Evolutionary conservation across 2,888 invertebrate species (phyloP).

Genomic region (Lasioglossum calceatum): DNA sequence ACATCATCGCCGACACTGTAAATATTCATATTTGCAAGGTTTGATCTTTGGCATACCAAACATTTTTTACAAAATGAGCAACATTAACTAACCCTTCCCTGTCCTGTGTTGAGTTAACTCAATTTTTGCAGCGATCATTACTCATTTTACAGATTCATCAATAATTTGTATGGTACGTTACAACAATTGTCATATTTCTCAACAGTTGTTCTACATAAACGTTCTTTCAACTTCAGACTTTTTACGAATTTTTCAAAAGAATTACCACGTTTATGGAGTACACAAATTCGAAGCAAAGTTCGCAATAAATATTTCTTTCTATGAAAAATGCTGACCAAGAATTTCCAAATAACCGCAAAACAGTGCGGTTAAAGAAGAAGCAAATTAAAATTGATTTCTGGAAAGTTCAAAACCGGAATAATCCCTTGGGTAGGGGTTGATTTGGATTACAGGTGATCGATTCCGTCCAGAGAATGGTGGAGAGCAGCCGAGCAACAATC

Average conservation of each 20-base stretch:
- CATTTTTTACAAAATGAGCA: no score
- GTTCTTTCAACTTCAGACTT: neutral
- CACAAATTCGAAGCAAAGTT: no score
- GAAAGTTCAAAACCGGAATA: no score
- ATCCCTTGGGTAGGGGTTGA: neutral
- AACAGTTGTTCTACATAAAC: neutral
- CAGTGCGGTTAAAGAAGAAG: no score
- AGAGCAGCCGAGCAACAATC: conserved; percentile 39
- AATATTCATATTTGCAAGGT: neutral
- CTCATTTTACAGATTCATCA: neutral
- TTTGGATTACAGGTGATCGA: conserved; percentile 31
- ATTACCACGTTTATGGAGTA: no score
- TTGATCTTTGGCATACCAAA: neutral
- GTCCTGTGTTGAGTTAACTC: neutral
- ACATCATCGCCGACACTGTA: neutral
- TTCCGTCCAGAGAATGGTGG: conserved; percentile 15
- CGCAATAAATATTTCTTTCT: no score
- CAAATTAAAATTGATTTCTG: no score
- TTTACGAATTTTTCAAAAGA: neutral
- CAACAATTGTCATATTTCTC: neutral
- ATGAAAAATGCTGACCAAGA: no score
- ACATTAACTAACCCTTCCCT: neutral
- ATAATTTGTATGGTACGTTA: neutral
- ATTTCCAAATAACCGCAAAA: no score
- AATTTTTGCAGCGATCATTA: neutral